Evolutionary conservation across 2,888 invertebrate species (phyloP), one percentile per base, ranked within the genome.

Genomic region (Cepaea hortensis): DNA sequence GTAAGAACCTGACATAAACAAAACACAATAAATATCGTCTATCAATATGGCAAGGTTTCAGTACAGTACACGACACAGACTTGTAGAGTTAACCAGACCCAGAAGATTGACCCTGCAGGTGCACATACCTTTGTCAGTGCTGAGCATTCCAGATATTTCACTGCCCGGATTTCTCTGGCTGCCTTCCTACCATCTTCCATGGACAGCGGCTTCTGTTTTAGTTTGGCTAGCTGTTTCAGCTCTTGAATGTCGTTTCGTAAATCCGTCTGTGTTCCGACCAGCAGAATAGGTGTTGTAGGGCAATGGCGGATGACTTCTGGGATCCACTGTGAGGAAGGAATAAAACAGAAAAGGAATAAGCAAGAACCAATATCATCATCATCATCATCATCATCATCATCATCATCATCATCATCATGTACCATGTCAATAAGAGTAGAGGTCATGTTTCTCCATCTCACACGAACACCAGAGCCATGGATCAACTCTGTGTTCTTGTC

Each of bases 241-340:
- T 94, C 95, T 5, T 93, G 93, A 35, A 97, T 97, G 95, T 99
- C 99, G 95, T 99, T 99, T 93, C 99, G 96, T 93, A 99, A 96
- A 96, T 99, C 99, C 93, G 99, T 98, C 95, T 99, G 98, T 90
- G 99, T 99, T 85, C 99, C 99, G 88, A 99, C 95, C 92, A 99
- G 95, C 89, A 99, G 96, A 95, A 99, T 99, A 87, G 99, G 99
- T 85, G 99, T 99, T 95, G 98, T 98, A 95, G 98, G 98, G 96
- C 99, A 99, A 95, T 99, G 99, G 95, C 99, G 99, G 92, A 98
- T 98, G 94, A 99, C 99, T 96, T 99, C 99, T 90, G 99, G 99
- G 88, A 99, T 99, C 99, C 99, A 99, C 98, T 99, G 15, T 50
- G n/a, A 76, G 18, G 50, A 18, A 9, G 3, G 46, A 73, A 73